Evolutionary conservation across 2,888 invertebrate genomes (phyloP).

Genomic region (Standfussiana lucernea): DNA sequence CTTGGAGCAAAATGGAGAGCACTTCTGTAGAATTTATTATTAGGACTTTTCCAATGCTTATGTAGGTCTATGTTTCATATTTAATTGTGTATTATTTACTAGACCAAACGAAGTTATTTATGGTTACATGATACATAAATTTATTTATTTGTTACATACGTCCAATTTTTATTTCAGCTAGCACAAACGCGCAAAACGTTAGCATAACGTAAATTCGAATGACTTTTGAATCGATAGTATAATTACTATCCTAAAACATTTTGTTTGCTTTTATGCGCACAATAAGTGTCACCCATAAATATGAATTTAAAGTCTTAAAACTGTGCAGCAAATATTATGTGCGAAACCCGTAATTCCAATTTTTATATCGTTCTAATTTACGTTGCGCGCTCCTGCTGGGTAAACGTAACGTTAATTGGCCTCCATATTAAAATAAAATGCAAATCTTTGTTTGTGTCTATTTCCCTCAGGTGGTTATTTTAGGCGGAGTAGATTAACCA

Average conservation of each 20-base stretch:
- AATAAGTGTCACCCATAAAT: not conserved
- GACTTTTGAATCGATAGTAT: not conserved
- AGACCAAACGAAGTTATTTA: not conserved
- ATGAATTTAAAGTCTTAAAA: not conserved
- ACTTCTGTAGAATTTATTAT: not conserved
- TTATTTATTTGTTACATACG: not conserved
- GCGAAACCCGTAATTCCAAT: not conserved
- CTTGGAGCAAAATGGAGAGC: not conserved
- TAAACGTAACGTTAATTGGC: too few species aligned
- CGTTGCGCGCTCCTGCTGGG: too few species aligned
- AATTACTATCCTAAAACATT: not conserved
- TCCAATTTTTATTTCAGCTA: not conserved
- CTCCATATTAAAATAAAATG: not conserved
- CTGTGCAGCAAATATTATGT: not conserved
- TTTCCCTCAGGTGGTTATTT: not conserved
- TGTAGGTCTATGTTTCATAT: not conserved
- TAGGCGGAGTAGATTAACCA: not conserved
- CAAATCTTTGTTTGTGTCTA: not conserved
- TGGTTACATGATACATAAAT: not conserved
- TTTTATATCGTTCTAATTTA: not conserved
- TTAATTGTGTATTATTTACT: not conserved
- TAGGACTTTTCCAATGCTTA: not conserved
- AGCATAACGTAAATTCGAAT: not conserved
- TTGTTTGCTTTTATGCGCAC: not conserved
- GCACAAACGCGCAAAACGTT: too few species aligned